Conservation (phyloP, 1,140 invertebrate species). For the Yoshiicerus persimilis region DNA sequence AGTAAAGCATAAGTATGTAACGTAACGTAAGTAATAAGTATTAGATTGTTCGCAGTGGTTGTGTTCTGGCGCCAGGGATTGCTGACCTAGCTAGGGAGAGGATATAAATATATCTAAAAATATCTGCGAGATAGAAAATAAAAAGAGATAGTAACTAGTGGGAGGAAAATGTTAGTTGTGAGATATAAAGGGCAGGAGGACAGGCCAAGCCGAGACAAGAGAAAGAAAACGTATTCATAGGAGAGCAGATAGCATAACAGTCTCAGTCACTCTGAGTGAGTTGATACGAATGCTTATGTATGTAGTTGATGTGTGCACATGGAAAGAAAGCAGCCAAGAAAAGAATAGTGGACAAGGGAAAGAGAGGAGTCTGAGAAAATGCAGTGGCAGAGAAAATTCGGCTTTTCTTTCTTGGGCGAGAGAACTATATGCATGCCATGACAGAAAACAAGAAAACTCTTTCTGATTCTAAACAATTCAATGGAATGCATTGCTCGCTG, state of each 20-base stretch:
- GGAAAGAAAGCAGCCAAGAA: neutral
- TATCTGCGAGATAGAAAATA: neutral
- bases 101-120: neutral
- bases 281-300: neutral
- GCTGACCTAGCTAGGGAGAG: constrained; percentile 43
- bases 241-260: neutral
- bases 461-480: constrained; percentile 1
- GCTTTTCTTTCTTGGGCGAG: neutral
- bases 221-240: neutral
- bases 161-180: neutral
- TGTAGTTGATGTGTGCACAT: neutral
- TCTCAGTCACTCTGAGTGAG: neutral
- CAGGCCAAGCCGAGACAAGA: neutral
- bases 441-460: neutral
- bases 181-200: neutral
- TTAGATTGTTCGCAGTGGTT: constrained; percentile 5
- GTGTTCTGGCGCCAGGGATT: constrained; percentile 40
- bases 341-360: neutral
- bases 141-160: neutral
- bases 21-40: neutral
- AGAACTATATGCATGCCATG: neutral
- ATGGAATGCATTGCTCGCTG: neutral
- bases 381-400: constrained; percentile 14
- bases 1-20: neutral
- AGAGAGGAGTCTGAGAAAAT: neutral